Evolutionary conservation across 2,888 invertebrate species (phyloP), one percentile per base, ranked within the genome.

Genomic region (Myopa tessellatipennis): DNA sequence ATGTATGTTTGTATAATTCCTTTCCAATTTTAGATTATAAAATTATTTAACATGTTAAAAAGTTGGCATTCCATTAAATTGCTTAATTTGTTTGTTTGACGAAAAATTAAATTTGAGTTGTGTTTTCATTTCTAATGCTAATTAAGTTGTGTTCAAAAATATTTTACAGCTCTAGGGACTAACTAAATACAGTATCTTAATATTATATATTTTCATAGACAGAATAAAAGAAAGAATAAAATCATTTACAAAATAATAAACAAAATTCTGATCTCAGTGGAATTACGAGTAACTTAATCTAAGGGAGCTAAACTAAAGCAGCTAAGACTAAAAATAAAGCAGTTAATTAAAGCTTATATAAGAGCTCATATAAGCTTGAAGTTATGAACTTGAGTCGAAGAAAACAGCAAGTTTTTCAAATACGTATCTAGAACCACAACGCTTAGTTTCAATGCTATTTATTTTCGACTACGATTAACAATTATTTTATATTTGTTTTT

Each of bases 111-210:
- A 26, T 26, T 45, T 45, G 3, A 8, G 45, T 45, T 45, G 45
- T 10, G 45, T 45, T 6, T 10, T 6, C 7, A 45, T 45, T 45
- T 45, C 45, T 45, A 45, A 45, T 45, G 45, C 45, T 45, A 45
- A 45, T 45, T 45, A 45, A 45, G 45, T 45, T 45, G 55, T 6
- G 8, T 55, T n/a, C n/a, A n/a, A 50, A 69, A 16, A 16, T 67
- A 69, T 69, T 69, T 69, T 50, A 69, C 69, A 69, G 18, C 10
- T 45, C 12, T 69, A 69, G 50, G 3, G 18, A 50, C 69, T 69
- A 71, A 71, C 34, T n/a, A 71, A 71, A 58, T 71, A 67, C n/a
- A 6, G 34, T 58, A 69, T 4, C 12, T 68, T 4, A 26, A 69
- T 34, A 26, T 26, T 26, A 1, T 26, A 26, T 26, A 26, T 26